Conservation (phyloP, 2,888 invertebrate genomes). For the Campopleginae sp. region DNA sequence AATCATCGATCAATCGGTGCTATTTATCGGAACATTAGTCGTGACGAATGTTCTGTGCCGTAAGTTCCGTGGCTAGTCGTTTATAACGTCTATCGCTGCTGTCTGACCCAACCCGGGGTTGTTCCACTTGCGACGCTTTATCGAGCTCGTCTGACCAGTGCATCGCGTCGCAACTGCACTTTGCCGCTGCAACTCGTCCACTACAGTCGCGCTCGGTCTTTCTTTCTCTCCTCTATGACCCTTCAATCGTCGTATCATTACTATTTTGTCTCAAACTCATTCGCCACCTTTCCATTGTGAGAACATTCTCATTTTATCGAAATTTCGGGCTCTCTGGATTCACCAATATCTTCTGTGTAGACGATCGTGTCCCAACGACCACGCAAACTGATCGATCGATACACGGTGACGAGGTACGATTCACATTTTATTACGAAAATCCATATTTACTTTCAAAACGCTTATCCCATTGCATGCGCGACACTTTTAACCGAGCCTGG, state of each 20-base stretch:
- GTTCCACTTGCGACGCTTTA: slow-evolving; percentile 55
- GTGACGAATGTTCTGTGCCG: background rate
- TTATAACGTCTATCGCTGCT: slow-evolving; percentile 23
- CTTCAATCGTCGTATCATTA: background rate
- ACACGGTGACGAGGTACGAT: slow-evolving; percentile 27
- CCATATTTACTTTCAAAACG: background rate
- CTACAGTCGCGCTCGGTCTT: slow-evolving; percentile 2
- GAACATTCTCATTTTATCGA: slow-evolving; percentile 27
- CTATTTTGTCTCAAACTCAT: background rate
- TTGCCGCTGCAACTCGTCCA: slow-evolving; percentile 9
- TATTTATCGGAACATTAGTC: background rate
- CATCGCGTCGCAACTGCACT: slow-evolving; percentile 41
- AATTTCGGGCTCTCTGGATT: slow-evolving; percentile 17
- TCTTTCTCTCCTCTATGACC: slow-evolving; percentile 14
- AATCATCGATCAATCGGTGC: background rate
- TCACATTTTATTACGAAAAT: slow-evolving; percentile 15
- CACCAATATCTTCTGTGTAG: slow-evolving; percentile 13
- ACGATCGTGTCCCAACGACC: slow-evolving; percentile 25
- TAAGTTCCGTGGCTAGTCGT: slow-evolving; percentile 8
- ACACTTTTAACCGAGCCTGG: background rate
- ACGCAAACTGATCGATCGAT: slow-evolving; percentile 36
- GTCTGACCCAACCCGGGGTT: slow-evolving; percentile 58
- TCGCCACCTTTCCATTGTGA: background rate
- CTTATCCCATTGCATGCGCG: background rate
- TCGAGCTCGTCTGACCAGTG: slow-evolving; percentile 49